phyloP scores from a whole-genome alignment of 2,113 vertebrate genomes.

The Blennius ocellaris region DNA sequence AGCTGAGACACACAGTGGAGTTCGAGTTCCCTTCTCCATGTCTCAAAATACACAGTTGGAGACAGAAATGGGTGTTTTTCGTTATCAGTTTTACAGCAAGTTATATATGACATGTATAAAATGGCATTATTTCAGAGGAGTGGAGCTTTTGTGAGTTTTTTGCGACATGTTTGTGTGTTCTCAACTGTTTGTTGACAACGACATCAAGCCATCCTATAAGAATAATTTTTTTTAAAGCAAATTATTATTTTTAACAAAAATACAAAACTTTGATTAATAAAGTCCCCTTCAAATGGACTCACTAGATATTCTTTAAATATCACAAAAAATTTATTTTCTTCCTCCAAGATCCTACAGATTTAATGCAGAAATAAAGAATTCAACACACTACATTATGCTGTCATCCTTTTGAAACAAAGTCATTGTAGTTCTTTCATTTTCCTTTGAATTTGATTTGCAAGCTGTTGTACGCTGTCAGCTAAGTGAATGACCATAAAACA shows the following conservation, averaged over 20 bases:
- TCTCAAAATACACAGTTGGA: constrained; percentile 29
- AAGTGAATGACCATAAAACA: constrained; percentile 77
- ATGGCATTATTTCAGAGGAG: too few species aligned
- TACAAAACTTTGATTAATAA: not conserved
- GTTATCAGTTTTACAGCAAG: constrained; percentile 11
- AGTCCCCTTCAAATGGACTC: not conserved
- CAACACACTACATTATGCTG: constrained; percentile 40
- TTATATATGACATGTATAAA: too few species aligned
- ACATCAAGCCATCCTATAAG: too few species aligned
- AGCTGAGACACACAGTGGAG: constrained; percentile 7
- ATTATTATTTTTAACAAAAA: not conserved
- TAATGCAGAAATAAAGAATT: constrained; percentile 45
- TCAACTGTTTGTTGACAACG: too few species aligned
- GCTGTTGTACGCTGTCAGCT: constrained; percentile 68
- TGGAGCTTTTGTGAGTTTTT: too few species aligned
- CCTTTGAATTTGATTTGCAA: constrained; percentile 74
- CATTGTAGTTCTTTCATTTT: constrained; percentile 57
- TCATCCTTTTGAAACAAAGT: constrained; percentile 68
- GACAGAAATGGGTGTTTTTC: not conserved
- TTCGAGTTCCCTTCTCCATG: constrained; percentile 19
- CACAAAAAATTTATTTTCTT: not conserved
- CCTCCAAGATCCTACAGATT: constrained; percentile 4
- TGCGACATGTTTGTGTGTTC: too few species aligned
- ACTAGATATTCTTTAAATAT: not conserved
- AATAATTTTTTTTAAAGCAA: too few species aligned